Percentiles rank a stretch among this genome's conserved stretches.
Evolutionary conservation across 2,797 vertebrate species (phyloP).

Genomic region (Hozukius guyotensis): DNA sequence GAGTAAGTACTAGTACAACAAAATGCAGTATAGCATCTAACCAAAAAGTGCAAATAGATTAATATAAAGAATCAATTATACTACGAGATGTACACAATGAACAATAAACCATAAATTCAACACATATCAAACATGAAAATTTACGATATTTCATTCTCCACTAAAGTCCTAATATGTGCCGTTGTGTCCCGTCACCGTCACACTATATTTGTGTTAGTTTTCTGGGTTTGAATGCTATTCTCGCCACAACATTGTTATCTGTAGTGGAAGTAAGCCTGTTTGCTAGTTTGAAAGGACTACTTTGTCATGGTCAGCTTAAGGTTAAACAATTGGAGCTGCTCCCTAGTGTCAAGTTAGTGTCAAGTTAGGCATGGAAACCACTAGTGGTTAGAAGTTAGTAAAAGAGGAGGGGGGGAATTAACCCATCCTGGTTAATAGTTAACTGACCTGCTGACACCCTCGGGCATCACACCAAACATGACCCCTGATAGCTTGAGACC

Average conservation of each 20-base stretch:
- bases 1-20: background rate
- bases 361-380: conserved; percentile 55
- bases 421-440: conserved; percentile 48
- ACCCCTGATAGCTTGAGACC: conserved; percentile 13
- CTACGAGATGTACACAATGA: background rate
- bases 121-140: background rate
- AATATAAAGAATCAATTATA: background rate
- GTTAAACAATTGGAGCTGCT: conserved; percentile 70
- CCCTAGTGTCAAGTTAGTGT: conserved; percentile 67
- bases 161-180: background rate
- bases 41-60: background rate
- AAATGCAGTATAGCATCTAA: background rate
- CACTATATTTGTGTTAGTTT: conserved; percentile 10
- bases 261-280: conserved; percentile 61
- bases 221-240: background rate
- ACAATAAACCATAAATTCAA: background rate
- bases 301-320: conserved; percentile 74
- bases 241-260: conserved; percentile 33
- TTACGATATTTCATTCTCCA: background rate
- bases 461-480: conserved; percentile 31
- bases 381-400: conserved; percentile 41
- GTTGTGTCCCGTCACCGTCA: background rate
- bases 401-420: conserved; percentile 5
- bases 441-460: conserved; percentile 52
- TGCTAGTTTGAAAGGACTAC: conserved; percentile 49